Evolutionary conservation across 2,797 vertebrate species (phyloP).

Genomic region (Phataginus tetradactyla): DNA sequence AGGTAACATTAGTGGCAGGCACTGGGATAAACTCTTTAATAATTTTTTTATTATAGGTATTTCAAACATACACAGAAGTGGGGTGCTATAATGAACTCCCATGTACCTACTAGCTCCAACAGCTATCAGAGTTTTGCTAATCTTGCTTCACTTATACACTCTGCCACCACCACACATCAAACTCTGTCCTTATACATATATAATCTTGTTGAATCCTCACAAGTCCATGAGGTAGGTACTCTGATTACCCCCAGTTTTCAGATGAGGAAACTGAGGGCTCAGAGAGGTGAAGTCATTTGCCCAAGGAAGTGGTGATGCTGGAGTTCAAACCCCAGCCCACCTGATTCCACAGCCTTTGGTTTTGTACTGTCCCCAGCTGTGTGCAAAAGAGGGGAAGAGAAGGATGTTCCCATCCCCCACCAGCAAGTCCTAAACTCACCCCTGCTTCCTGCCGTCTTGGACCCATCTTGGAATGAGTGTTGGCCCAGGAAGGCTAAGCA

Average conservation of each 20-base stretch:
- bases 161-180: not conserved
- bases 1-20: not conserved
- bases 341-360: not conserved
- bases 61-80: constrained; percentile 27
- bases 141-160: not conserved
- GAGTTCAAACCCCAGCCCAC: not conserved
- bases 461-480: not conserved
- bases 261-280: not conserved
- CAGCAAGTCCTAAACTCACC: not conserved
- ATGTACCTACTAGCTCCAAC: not conserved
- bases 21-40: not conserved
- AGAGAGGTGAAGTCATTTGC: not conserved
- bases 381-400: not conserved
- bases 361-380: not conserved
- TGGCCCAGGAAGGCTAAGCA: not conserved
- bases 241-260: not conserved
- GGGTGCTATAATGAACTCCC: not conserved
- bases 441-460: not conserved
- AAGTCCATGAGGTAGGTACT: not conserved
- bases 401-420: not conserved
- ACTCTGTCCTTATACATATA: not conserved
- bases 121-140: not conserved
- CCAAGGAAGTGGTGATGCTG: not conserved
- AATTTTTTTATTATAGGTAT: not conserved
- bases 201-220: not conserved